phyloP scores from a whole-genome alignment of 2,797 vertebrate species.

The Oreortyx pictus region DNA sequence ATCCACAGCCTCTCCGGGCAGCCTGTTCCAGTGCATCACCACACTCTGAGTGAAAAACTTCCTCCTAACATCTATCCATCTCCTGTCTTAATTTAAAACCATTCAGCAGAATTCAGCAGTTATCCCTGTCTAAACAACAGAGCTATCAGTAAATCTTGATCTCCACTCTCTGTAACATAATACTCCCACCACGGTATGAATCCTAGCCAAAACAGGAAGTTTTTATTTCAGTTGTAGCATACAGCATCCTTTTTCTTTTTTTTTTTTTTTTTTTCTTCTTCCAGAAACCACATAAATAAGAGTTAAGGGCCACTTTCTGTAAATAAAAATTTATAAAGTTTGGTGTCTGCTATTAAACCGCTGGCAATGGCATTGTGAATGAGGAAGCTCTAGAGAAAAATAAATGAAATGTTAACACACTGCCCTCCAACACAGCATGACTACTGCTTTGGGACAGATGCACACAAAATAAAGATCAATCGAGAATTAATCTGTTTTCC shows the following conservation, averaged over 20 bases:
- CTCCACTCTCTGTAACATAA: not conserved
- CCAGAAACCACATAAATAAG: not conserved
- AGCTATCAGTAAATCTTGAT: not conserved
- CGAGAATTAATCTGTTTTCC: not conserved
- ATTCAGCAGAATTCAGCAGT: not conserved
- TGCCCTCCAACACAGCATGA: not conserved
- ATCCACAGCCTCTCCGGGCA: too few relatives aligned
- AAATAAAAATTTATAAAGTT: not conserved
- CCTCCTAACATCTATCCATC: too few relatives aligned
- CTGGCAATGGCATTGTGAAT: not conserved
- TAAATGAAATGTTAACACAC: not conserved
- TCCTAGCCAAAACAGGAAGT: fast-evolving
- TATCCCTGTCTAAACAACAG: not conserved
- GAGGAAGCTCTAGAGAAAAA: not conserved
- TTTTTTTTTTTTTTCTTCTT: too few relatives aligned
- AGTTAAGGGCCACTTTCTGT: not conserved
- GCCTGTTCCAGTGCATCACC: too few relatives aligned
- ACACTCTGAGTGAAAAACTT: too few relatives aligned
- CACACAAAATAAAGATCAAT: not conserved
- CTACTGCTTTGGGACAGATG: not conserved
- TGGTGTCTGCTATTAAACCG: not conserved
- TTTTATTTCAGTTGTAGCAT: not conserved
- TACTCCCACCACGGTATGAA: not conserved
- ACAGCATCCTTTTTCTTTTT: not conserved
- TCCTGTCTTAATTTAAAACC: too few relatives aligned